Evolutionary conservation across 2,888 invertebrate genomes (phyloP), one percentile per base, ranked within the genome.

Genomic region (Lepidocyrtoides sp.): DNA sequence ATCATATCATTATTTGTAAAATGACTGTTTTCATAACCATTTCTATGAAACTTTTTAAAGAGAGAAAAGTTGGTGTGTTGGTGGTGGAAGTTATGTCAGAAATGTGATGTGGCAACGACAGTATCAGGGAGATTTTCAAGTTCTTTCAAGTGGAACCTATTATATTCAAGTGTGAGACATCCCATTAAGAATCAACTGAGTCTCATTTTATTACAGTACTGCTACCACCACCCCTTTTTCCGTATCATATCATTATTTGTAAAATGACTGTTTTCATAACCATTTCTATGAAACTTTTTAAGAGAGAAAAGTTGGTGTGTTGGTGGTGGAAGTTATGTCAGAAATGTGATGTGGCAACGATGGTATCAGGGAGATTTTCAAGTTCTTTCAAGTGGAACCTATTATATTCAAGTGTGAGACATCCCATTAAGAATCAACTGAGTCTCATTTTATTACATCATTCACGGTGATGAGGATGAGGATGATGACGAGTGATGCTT

Each of bases 121-220:
- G n/a, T n/a, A 87, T 91, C 82, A 44, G 91, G 63, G 91, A 88
- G 88, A 91, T 86, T 91, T 90, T 87, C 91, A 86, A 82, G 91
- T 91, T 72, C 87, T 91, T 91, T 91, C 91, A 87, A 91, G 91
- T 91, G 91, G 91, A 91, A 91, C 86, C 91, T 91, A 91, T 91
- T 87, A 86, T 91, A 82, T 87, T 91, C 91, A 82, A 87, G 91
- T 91, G 91, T 91, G 91, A 91, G 91, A 57, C 86, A 87, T 91
- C 91, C 91, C 87, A 87, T 86, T 87, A 91, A 83, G 82, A 91
- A 91, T 91, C 91, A 69, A 91, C 91, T 86, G 91, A 91, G 91
- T 86, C 87, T 91, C 87, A 82, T 91, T 91, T 91, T 91, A 91
- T 91, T 91, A 85, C 90, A 77, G 36, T 36, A 7, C 2, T 36